Conservation (phyloP, 2,888 invertebrate species). For the Subacronicta megacephala region DNA sequence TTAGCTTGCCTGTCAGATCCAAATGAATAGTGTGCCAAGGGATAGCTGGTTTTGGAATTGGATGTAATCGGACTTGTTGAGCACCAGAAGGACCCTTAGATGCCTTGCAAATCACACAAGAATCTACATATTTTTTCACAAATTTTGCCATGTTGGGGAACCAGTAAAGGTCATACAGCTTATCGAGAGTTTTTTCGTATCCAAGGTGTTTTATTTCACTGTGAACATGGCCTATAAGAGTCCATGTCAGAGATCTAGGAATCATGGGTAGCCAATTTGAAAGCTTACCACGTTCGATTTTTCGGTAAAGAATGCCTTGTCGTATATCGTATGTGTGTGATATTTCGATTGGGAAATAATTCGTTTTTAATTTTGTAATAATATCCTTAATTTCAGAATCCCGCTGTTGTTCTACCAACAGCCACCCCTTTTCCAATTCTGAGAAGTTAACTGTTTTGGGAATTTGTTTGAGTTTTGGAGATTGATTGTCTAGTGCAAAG, state of each 20-base stretch:
- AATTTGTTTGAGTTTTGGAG: no score
- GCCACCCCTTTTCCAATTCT: conserved; percentile 1
- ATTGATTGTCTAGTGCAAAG: not conserved
- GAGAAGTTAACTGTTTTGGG: not conserved
- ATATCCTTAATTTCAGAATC: not conserved
- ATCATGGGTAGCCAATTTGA: not conserved
- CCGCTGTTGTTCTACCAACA: not conserved
- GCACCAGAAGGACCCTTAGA: conserved; percentile 11
- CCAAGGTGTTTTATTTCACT: conserved; percentile 6
- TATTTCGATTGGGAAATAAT: not conserved
- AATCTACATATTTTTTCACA: not conserved
- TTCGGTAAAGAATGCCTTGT: not conserved
- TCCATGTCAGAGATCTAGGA: no score
- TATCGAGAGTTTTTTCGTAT: conserved; percentile 3
- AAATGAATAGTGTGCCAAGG: conserved; percentile 60
- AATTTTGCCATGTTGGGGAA: conserved; percentile 4
- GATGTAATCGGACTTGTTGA: conserved; percentile 30
- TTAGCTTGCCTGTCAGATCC: conserved; percentile 51
- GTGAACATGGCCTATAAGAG: conserved; percentile 25
- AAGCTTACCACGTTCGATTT: not conserved
- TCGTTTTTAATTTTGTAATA: not conserved
- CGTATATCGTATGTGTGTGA: not conserved
- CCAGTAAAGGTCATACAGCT: conserved; percentile 9
- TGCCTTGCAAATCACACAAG: conserved; percentile 6
- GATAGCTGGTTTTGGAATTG: conserved; percentile 34